Conservation (phyloP, 2,113 vertebrate species). For the Ramphastos sulfuratus region DNA sequence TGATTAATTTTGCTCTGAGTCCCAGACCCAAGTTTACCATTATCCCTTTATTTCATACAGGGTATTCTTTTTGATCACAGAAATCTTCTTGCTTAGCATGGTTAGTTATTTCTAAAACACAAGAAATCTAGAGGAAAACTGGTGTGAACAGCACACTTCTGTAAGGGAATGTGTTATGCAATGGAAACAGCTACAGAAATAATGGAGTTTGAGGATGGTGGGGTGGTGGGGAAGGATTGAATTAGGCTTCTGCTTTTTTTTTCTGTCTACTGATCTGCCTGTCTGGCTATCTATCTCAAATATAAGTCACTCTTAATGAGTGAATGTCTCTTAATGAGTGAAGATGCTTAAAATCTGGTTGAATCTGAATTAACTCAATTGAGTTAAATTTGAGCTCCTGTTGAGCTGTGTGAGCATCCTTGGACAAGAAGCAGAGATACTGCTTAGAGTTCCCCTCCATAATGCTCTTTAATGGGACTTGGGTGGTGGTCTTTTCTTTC, state of each 20-base stretch:
- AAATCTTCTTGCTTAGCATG: background rate
- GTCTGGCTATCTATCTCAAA: background rate
- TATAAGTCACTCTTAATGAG: background rate
- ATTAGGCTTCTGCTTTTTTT: background rate
- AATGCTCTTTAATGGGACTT: too few relatives aligned
- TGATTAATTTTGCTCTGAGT: background rate
- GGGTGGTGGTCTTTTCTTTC: too few relatives aligned
- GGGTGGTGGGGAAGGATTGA: background rate
- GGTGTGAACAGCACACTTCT: background rate
- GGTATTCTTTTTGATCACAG: background rate
- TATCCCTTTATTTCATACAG: background rate
- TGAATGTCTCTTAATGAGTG: too few relatives aligned
- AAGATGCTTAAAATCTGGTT: too few relatives aligned
- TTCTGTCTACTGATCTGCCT: background rate
- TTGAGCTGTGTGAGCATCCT: too few relatives aligned
- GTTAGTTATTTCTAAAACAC: background rate
- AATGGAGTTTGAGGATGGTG: background rate
- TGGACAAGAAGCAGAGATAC: too few relatives aligned
- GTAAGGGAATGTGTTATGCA: rapidly evolving
- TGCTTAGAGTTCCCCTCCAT: too few relatives aligned
- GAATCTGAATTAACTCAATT: too few relatives aligned
- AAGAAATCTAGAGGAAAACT: background rate
- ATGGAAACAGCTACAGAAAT: background rate
- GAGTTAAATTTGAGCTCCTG: too few relatives aligned
- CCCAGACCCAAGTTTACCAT: background rate